phyloP scores from a whole-genome alignment of 2,797 vertebrate genomes.

The Typhlichthys subterraneus region DNA sequence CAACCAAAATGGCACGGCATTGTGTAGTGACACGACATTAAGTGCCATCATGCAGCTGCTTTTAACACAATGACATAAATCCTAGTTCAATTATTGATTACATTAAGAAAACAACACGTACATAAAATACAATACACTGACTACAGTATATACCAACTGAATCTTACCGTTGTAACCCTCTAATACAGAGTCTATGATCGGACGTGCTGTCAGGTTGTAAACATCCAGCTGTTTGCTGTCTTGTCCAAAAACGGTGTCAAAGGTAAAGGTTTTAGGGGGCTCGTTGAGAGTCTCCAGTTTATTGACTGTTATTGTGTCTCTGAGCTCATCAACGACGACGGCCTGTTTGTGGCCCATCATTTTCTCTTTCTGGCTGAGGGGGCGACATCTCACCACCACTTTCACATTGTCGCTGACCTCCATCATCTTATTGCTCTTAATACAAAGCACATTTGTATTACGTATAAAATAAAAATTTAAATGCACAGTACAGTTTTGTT shows the following conservation, averaged over 20 bases:
- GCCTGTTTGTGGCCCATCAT: conserved; percentile 86
- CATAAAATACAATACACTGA: too few species aligned
- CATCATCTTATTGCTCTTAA: conserved; percentile 84
- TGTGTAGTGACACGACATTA: too few species aligned
- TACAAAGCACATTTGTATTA: not conserved
- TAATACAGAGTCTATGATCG: conserved; percentile 94
- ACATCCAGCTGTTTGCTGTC: conserved; percentile 98
- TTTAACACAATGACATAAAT: not conserved
- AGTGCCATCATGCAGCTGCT: too few species aligned
- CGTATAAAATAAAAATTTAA: not conserved
- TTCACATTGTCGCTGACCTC: conserved; percentile 96
- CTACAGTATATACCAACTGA: too few species aligned
- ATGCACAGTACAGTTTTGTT: not conserved
- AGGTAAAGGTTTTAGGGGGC: conserved; percentile 97
- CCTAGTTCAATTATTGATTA: not conserved
- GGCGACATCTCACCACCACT: conserved; percentile 96
- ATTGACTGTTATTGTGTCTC: conserved; percentile 94
- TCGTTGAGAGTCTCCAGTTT: conserved; percentile 91
- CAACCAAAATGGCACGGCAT: conserved; percentile 9
- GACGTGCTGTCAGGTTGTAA: conserved; percentile 96
- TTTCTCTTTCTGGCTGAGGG: conserved; percentile 93
- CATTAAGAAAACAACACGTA: not conserved
- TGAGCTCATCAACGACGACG: conserved; percentile 92
- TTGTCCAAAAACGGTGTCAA: conserved; percentile 95
- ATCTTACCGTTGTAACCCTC: conserved; percentile 96